Evolutionary conservation across 2,888 invertebrate species (phyloP), one percentile per base, ranked within the genome.

Genomic region (Drosophila bunnanda): DNA sequence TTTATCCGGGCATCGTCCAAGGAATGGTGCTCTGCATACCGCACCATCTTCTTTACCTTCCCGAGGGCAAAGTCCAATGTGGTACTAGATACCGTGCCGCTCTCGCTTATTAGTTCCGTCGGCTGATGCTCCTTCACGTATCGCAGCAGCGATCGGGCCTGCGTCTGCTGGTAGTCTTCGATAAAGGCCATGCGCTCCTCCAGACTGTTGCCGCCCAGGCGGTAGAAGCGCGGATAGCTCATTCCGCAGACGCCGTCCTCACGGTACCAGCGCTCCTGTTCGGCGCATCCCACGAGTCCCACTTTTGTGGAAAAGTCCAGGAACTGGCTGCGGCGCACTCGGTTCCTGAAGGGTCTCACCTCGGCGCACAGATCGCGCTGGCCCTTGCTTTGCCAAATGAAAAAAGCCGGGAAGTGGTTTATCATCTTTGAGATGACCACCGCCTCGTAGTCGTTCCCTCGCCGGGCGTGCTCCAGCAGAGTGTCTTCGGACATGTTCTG

Each of bases 71-170:
- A 88, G 32, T 84, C 77, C 5, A 91, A 60, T 4, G 78, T 80
- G 0, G 66, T 58, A 32, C 70, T 66, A 5, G 65, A 12, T 39
- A 95, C 92, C 69, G 92, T 93, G 10, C 95, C 95, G 1, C 91
- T 82, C 3, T 93, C 88, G n/a, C 92, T 88, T 80, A 95, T 89
- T 38, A 91, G 10, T 1, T 82, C 75, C 7, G 28, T 38, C 0
- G 80, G 76, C 0, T 74, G 62, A 4, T 80, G 78, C 54, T 87
- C 85, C 9, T 75, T 66, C 2, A 91, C 10, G 57, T 70, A 96
- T 88, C 95, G 95, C 41, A 98, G 91, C 59, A 97, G 92, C 75
- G 95, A 95, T 55, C 96, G 94, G 77, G 97, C 96, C 4, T 97
- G 96, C 4, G 97, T 97, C 58, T 95, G 93, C 88, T 95, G 94